These are phyloP conservation scores for Lysandra bellargus DNA, from an alignment of 2,888 invertebrate species.

Conservation along the genomic window DNA sequence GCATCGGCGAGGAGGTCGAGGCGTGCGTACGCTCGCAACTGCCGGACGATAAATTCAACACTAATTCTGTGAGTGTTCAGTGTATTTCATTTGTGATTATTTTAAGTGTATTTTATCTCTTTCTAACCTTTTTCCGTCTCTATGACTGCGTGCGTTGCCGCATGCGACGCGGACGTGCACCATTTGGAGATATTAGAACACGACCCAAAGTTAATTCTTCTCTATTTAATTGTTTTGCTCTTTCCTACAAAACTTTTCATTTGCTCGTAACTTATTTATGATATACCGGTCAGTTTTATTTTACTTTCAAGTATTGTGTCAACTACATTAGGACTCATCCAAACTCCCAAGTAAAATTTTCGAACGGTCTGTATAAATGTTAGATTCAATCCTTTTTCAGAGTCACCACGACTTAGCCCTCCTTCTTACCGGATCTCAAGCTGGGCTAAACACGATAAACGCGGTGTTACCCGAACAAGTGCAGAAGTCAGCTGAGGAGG, in stretches of 20 bases:
- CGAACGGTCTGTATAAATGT: background rate
- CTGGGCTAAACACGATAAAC: conserved; percentile 32
- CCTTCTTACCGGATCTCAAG: conserved; percentile 43
- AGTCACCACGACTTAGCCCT: conserved; percentile 48
- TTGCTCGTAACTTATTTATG: no score
- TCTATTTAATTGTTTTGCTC: no score
- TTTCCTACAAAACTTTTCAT: no score
- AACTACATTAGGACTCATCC: no score
- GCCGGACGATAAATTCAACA: conserved; percentile 54
- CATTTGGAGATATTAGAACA: background rate
- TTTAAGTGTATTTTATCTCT: background rate
- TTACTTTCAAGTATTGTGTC: no score
- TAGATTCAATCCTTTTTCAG: conserved; percentile 19
- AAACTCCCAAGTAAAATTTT: background rate
- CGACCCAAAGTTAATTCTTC: no score
- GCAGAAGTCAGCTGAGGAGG: conserved; percentile 47
- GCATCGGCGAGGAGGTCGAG: conserved; percentile 62
- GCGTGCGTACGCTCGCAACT: conserved; percentile 41
- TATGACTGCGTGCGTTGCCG: background rate
- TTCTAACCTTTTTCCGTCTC: background rate
- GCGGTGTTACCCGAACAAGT: conserved; percentile 26
- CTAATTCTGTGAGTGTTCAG: conserved; percentile 48
- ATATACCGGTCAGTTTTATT: no score
- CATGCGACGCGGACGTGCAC: background rate
- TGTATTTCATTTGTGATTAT: no score